Conservation (phyloP, 1,140 invertebrate species). For the Sitophilus oryzae region DNA sequence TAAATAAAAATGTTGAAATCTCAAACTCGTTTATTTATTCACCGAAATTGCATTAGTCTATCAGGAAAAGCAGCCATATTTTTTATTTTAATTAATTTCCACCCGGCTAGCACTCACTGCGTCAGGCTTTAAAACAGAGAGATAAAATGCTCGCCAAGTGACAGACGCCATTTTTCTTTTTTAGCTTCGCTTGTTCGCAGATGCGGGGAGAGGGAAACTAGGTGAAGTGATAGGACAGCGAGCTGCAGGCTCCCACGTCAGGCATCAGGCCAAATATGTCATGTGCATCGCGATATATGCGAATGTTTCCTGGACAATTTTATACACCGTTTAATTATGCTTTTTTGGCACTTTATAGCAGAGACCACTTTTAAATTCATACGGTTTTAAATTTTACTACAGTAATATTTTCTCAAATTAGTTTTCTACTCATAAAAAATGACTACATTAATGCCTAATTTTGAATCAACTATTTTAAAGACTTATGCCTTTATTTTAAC, state of each 20-base stretch:
- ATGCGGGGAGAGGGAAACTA: slow-evolving; percentile 8
- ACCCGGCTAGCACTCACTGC: slow-evolving; percentile 18
- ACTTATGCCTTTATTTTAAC: no score
- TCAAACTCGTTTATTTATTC: slow-evolving; percentile 18
- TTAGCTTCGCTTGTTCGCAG: slow-evolving; percentile 27
- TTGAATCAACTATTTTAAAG: no score
- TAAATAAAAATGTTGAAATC: slow-evolving; percentile 22
- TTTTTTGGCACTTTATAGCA: no score
- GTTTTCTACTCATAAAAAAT: no score
- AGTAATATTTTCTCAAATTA: no score
- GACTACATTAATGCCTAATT: no score
- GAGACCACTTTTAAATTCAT: no score
- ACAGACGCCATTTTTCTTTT: slow-evolving; percentile 25
- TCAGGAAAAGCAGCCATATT: slow-evolving; percentile 21
- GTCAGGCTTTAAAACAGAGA: slow-evolving; percentile 26
- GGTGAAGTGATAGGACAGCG: no score
- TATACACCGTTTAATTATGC: no score
- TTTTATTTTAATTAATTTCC: slow-evolving; percentile 27
- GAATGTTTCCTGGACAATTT: no score
- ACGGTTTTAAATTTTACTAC: no score
- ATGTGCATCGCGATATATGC: no score
- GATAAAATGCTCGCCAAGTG: slow-evolving; percentile 27
- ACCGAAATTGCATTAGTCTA: slow-evolving; percentile 22
- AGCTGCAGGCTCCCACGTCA: slow-evolving; percentile 14
- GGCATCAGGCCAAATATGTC: slow-evolving; percentile 16